These are phyloP conservation scores for Zhuqinia jingwanae DNA, from an alignment of 2,888 invertebrate species.

Conservation along the genomic window DNA sequence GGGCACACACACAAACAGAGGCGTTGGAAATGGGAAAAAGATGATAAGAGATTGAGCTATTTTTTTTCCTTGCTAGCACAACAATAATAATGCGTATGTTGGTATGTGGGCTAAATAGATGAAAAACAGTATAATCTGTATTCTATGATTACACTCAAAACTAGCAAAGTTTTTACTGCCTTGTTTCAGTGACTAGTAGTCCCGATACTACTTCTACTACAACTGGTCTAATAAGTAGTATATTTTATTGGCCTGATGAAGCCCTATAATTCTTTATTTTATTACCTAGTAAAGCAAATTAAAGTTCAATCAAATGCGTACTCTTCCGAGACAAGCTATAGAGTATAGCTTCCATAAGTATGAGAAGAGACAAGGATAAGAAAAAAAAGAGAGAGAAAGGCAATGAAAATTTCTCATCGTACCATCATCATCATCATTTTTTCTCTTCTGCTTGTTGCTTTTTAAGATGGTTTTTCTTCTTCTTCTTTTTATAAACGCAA, in stretches of 20 bases:
- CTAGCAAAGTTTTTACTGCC: not conserved
- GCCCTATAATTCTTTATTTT: slow-evolving; percentile 36
- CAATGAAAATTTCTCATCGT: not conserved
- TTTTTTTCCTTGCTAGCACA: too few species aligned
- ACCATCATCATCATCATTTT: too few species aligned
- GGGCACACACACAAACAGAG: too few species aligned
- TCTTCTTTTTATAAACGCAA: too few species aligned
- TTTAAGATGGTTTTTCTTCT: slow-evolving; percentile 19
- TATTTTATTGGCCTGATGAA: slow-evolving; percentile 45
- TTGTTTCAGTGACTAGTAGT: not conserved
- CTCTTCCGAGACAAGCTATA: not conserved
- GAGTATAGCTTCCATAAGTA: too few species aligned
- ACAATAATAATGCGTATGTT: too few species aligned
- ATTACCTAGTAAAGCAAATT: slow-evolving; percentile 54
- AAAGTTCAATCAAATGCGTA: slow-evolving; percentile 40
- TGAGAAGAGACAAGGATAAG: not conserved
- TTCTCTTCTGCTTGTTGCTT: slow-evolving; percentile 40
- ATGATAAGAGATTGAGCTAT: slow-evolving; percentile 1
- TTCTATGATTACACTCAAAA: slow-evolving; percentile 34
- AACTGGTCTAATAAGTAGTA: too few species aligned
- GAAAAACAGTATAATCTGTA: slow-evolving; percentile 15
- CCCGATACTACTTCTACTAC: too few species aligned
- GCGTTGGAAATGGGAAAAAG: not conserved
- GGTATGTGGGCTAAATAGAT: slow-evolving; percentile 17
- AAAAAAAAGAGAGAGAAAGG: not conserved